phyloP scores from a whole-genome alignment of 2,797 vertebrate genomes.

The Champsocephalus gunnari region DNA sequence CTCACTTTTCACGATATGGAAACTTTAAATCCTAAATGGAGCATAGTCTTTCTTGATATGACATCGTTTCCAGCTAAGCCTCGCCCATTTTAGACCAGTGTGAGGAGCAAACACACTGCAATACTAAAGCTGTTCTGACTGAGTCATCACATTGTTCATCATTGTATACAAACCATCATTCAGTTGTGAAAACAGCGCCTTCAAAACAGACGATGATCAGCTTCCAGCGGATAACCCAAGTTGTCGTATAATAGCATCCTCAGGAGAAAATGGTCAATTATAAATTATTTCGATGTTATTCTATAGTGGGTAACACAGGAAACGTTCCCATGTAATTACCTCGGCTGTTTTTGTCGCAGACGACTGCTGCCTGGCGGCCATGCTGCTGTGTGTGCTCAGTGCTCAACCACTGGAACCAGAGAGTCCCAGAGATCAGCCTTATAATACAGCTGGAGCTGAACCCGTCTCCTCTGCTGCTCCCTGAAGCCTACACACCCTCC shows the following conservation, averaged over 20 bases:
- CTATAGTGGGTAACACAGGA: constrained; percentile 14
- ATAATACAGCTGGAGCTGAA: constrained; percentile 37
- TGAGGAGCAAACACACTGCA: neutral
- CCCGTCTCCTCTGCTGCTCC: constrained; percentile 1
- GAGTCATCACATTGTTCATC: neutral
- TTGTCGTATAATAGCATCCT: neutral
- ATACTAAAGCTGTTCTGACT: neutral
- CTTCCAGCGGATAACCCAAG: neutral
- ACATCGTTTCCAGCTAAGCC: neutral
- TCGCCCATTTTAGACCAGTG: neutral
- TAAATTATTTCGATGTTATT: neutral
- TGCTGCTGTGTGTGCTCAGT: constrained; percentile 49
- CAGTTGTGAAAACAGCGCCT: neutral
- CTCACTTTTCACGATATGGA: no score
- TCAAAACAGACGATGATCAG: neutral
- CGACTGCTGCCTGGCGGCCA: constrained; percentile 37
- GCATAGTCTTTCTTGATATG: no score
- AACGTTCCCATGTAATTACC: constrained; percentile 42
- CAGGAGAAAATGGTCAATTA: constrained; percentile 29
- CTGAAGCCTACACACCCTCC: no score
- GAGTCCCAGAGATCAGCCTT: constrained; percentile 55
- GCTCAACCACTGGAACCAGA: constrained; percentile 59
- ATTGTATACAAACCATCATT: neutral
- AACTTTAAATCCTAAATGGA: no score
- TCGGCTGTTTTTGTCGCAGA: constrained; percentile 25